phyloP scores from a whole-genome alignment of 2,888 invertebrate species.

The Subacronicta megacephala region DNA sequence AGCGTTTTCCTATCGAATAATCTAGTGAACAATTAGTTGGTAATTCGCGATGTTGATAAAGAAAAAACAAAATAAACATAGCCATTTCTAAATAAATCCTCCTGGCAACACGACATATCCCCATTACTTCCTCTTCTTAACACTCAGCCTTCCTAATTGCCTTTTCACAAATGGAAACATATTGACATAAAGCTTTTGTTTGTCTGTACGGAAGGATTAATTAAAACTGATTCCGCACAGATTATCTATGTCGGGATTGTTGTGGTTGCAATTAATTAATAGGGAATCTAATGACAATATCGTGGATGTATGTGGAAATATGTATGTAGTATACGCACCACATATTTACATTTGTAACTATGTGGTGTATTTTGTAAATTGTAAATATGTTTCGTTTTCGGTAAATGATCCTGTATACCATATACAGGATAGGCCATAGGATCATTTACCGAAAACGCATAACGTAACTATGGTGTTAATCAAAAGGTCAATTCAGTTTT shows the following conservation, averaged over 20 bases:
- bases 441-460: too few species aligned
- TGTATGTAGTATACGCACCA: too few species aligned
- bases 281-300: conserved; percentile 10
- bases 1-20: too few species aligned
- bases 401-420: too few species aligned
- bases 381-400: too few species aligned
- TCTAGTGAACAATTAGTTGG: too few species aligned
- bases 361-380: too few species aligned
- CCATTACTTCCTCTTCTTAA: conserved; percentile 10
- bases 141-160: conserved; percentile 43
- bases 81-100: conserved; percentile 5
- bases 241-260: conserved; percentile 23
- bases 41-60: too few species aligned
- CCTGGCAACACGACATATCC: conserved; percentile 2
- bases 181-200: conserved; percentile 23
- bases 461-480: too few species aligned
- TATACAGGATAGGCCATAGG: too few species aligned
- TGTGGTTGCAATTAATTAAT: conserved; percentile 25
- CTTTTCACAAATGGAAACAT: conserved; percentile 34
- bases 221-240: conserved; percentile 28
- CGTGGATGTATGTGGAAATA: background rate
- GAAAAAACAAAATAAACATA: background rate
- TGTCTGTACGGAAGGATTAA: conserved; percentile 18
- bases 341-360: too few species aligned
- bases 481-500: too few species aligned